Evolutionary conservation across 2,888 invertebrate species (phyloP).

Genomic region (Pseudoips prasinana): DNA sequence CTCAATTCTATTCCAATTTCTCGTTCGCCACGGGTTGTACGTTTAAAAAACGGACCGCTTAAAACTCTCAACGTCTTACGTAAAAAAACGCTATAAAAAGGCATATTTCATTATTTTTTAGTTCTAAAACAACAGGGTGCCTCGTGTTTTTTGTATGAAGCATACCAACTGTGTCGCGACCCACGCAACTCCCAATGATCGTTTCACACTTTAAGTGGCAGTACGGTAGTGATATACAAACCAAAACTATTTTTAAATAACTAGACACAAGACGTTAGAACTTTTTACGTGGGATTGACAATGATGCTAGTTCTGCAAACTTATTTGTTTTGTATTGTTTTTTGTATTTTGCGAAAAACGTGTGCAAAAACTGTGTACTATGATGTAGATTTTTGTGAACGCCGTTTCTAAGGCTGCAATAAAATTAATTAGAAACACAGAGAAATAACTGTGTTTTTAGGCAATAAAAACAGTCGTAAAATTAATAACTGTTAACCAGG

Average conservation of each 20-base stretch:
- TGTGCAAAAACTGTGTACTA: no score
- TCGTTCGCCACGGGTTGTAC: slow-evolving; percentile 55
- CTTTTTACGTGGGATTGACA: slow-evolving; percentile 32
- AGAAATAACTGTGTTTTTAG: no score
- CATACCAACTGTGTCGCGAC: slow-evolving; percentile 63
- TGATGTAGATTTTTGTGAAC: no score
- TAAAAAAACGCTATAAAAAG: slow-evolving; percentile 68
- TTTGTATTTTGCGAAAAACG: no score
- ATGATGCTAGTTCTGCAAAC: slow-evolving; percentile 8
- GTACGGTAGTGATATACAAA: slow-evolving; percentile 65
- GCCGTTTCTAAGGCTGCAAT: no score
- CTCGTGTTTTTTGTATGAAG: slow-evolving; percentile 69
- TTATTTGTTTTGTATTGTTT: slow-evolving; percentile 1
- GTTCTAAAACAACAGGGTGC: slow-evolving; percentile 77
- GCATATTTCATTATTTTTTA: slow-evolving; percentile 77
- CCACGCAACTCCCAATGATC: slow-evolving; percentile 67
- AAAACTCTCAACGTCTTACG: slow-evolving; percentile 63
- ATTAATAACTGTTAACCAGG: slow-evolving; percentile 21
- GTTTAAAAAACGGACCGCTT: slow-evolving; percentile 63
- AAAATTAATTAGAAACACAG: no score
- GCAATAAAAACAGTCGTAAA: slow-evolving; percentile 15
- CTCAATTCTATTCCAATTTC: slow-evolving; percentile 30
- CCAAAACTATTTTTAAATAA: slow-evolving; percentile 59
- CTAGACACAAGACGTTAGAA: slow-evolving; percentile 19
- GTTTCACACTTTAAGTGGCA: slow-evolving; percentile 77